Base-by-base conservation (phyloP, 2,888 invertebrate species). In the Stenchaetothrips biformis region DNA sequence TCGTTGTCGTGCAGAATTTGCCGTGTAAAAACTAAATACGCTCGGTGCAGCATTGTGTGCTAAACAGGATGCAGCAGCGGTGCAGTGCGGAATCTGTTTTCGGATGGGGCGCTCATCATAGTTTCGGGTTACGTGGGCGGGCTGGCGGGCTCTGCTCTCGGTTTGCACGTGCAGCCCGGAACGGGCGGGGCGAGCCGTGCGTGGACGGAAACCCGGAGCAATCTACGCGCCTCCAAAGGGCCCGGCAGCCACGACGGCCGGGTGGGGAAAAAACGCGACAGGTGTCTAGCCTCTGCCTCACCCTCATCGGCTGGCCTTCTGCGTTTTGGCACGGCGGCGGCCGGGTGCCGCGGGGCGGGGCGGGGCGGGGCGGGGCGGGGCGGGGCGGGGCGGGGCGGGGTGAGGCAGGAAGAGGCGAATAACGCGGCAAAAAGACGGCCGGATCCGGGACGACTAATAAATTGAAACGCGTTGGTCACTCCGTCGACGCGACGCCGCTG, bases 31-130 rank as follows among this genome's bases (percentile, higher is more conserved):
- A 74, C 21, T 25, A 74, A 74, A 74, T 74, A 74, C 67, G 21
- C 13, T 18, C 59, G 16, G 59, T 59, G 59, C 18, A 59, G n/a
- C 25, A 74, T 74, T 74, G 67, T 74, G 67, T 74, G 67, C 67
- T 25, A 74, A 74, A 74, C 67, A 74, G 67, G 67, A 74, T 74
- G 67, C 67, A 18, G n/a, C n/a, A n/a, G 37, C 37, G 37, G 37
- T 37, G 37, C 37, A 37, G 37, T 37, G 37, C 37, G 37, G 67
- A 74, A 25, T 74, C 67, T 21, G 67, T 25, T 74, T 74, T 25
- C 67, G 25, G 67, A 11, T 74, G 25, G 25, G 11, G 67, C 67
- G 67, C 37, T 37, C 21, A 11, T 53, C 67, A 21, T 74, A 74
- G 67, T 74, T 74, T 74, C 67, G 67, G 67, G 25, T 74, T 74